Evolutionary conservation across 2,113 vertebrate genomes (phyloP), one percentile per base, ranked within the genome.

Genomic region (Paratilapia polleni): DNA sequence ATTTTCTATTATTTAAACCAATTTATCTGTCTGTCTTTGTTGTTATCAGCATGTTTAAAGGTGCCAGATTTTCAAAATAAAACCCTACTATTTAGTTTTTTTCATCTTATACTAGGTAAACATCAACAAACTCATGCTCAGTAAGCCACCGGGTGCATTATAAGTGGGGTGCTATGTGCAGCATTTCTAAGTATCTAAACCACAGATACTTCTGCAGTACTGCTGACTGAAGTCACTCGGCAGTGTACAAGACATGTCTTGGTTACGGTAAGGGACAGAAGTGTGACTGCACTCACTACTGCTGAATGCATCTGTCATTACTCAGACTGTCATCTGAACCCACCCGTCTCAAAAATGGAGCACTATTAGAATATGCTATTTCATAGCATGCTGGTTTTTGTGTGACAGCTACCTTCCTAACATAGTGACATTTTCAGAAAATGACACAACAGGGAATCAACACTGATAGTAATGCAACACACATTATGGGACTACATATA

Each of bases 381-480:
- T 77, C 22, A 54, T 68, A 79, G 57, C 31, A 75, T 73, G 62
- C 66, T 12, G 14, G 43, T 77, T 49, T 79, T 66, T 77, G 41
- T 79, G 49, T 5, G 3, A 34, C 77, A 68, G 52, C 70, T 73
- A 88, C 70, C 87, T 82, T 78, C 66, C 28, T 59, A 76, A 68
- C 52, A 34, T 17, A 24, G 24, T 88, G 85, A 56, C 77, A 88
- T 77, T 89, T 92, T 56, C 52, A 70, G 63, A 36, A 84, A 52
- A 74, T 77, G 54, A 78, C 43, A 34, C 68, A 61, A 66, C 20
- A 74, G 57, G 64, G 64, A 73, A 85, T 70, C 79, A 84, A 15
- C 82, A 83, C 56, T 60, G 78, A 77, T 68, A 78, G 75, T 68
- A 38, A 78, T 83, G 63, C 66, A 63, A 26, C 9, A 24, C 49